A percentile compares a stretch with the other conserved stretches of the same genome.
phyloP scores from a whole-genome alignment of 2,113 vertebrate species.

The Forbesichthys agassizii region DNA sequence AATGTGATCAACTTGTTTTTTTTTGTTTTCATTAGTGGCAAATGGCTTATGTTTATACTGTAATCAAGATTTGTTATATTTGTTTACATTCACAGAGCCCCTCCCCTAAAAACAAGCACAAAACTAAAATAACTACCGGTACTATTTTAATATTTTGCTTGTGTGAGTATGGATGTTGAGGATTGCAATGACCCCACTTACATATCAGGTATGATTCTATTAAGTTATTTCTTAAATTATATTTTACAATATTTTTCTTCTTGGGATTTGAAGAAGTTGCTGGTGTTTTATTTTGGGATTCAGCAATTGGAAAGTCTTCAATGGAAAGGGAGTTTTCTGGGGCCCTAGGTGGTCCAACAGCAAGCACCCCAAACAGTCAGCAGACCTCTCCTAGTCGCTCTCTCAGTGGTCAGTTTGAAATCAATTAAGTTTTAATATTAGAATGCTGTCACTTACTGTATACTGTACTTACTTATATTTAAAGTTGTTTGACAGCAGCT shows the following conservation, averaged over 20 bases:
- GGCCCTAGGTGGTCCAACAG: constrained; percentile 85
- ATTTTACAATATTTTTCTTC: not conserved
- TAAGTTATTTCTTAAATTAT: constrained; percentile 4
- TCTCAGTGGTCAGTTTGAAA: constrained; percentile 86
- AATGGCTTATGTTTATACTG: too few relatives aligned
- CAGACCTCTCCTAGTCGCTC: constrained; percentile 92
- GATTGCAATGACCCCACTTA: constrained; percentile 92
- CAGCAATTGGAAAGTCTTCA: constrained; percentile 92
- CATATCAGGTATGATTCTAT: constrained; percentile 82
- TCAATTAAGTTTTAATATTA: not conserved
- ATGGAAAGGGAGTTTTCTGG: constrained; percentile 95
- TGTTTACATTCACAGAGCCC: too few relatives aligned
- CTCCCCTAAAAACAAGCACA: not conserved
- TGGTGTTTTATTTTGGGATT: constrained; percentile 19
- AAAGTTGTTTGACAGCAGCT: not conserved
- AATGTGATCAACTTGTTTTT: too few relatives aligned
- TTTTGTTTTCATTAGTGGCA: too few relatives aligned
- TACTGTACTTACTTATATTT: not conserved
- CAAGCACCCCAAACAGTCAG: constrained; percentile 96
- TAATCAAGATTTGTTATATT: too few relatives aligned
- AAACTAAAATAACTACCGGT: constrained; percentile 29
- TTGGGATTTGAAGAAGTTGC: not conserved
- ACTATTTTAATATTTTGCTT: constrained; percentile 72
- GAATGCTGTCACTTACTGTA: not conserved
- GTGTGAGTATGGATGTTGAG: constrained; percentile 90